A percentile compares a stretch with the other conserved stretches of the same genome.
Conservation (phyloP, 2,888 invertebrate species). For the Netelia fuscicornis region DNA sequence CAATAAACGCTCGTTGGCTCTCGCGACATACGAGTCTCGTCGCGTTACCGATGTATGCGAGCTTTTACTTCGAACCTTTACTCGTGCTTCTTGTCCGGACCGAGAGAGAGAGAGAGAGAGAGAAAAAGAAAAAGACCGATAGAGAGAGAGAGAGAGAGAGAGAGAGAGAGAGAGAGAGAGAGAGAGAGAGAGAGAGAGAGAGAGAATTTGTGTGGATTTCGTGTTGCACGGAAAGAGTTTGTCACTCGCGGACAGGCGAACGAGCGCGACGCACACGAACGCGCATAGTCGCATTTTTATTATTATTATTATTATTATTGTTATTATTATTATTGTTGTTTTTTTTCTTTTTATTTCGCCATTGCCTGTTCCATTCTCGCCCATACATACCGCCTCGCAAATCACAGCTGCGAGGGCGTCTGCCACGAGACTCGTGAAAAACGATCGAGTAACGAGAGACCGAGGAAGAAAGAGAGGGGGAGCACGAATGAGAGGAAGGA, state of each 20-base stretch:
- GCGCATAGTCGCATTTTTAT: not conserved
- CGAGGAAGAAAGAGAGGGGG: not conserved
- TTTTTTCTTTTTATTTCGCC: slow-evolving; percentile 20
- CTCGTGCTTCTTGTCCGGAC: slow-evolving; percentile 14
- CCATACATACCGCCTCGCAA: slow-evolving; percentile 41
- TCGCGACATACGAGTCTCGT: slow-evolving; percentile 31
- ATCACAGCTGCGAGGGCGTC: slow-evolving; percentile 33
- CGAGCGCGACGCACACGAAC: slow-evolving; percentile 8
- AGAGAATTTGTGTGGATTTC: not conserved
- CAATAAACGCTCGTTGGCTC: slow-evolving; percentile 66
- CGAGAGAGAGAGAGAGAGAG: slow-evolving; percentile 7
- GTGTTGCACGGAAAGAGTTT: slow-evolving; percentile 53
- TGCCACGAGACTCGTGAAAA: slow-evolving; percentile 39
- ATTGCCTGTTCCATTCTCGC: slow-evolving; percentile 26
- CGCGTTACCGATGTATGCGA: slow-evolving; percentile 9
- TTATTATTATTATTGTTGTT: not conserved
- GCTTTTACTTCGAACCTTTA: slow-evolving; percentile 47
- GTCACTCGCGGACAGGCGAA: slow-evolving; percentile 51
- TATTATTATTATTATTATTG: too few relatives aligned
- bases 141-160: too few relatives aligned
- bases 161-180: not conserved
- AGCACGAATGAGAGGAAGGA: not conserved
- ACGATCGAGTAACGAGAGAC: slow-evolving; percentile 38
- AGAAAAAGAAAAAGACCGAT: too few relatives aligned
- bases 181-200: not conserved